These are phyloP conservation scores for Helogale parvula DNA, from an alignment of 2,113 vertebrate genomes.

Conservation along the genomic window DNA sequence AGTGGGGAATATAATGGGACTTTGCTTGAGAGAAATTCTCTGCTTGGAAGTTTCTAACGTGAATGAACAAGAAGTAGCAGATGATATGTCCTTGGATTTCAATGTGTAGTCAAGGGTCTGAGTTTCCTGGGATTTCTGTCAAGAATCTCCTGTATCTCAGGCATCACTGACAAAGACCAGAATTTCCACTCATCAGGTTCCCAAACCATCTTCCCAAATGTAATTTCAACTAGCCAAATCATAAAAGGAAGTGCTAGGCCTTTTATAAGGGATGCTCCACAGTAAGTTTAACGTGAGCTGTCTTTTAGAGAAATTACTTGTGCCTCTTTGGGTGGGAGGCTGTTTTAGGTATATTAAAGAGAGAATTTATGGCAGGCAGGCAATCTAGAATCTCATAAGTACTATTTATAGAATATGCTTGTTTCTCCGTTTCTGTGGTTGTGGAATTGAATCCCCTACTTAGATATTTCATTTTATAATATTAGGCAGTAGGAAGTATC, in stretches of 20 bases:
- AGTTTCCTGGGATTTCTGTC: background rate
- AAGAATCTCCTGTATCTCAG: background rate
- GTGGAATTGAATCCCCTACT: constrained; percentile 16
- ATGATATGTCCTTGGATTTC: background rate
- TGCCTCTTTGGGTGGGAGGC: background rate
- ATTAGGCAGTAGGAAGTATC: constrained; percentile 23
- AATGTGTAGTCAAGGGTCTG: background rate
- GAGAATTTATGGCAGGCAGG: background rate
- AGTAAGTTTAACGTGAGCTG: background rate
- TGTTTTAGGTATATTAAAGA: background rate
- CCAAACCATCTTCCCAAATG: background rate
- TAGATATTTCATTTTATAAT: constrained; percentile 48
- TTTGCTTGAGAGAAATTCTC: background rate
- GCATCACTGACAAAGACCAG: background rate
- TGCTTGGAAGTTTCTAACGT: background rate
- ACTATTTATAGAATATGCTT: constrained; percentile 37
- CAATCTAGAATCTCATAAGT: constrained; percentile 36
- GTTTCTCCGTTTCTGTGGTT: constrained; percentile 10
- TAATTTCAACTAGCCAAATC: background rate
- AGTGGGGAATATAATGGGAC: background rate
- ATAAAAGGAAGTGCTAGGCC: background rate
- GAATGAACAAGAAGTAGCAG: background rate
- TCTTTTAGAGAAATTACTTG: background rate
- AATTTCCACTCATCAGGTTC: background rate
- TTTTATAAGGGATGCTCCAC: constrained; percentile 13